These are phyloP conservation scores for Aurelia sp. DNA, from an alignment of 30 jellyfish, hydroid and myxozoan species.

Conservation along the genomic window DNA sequence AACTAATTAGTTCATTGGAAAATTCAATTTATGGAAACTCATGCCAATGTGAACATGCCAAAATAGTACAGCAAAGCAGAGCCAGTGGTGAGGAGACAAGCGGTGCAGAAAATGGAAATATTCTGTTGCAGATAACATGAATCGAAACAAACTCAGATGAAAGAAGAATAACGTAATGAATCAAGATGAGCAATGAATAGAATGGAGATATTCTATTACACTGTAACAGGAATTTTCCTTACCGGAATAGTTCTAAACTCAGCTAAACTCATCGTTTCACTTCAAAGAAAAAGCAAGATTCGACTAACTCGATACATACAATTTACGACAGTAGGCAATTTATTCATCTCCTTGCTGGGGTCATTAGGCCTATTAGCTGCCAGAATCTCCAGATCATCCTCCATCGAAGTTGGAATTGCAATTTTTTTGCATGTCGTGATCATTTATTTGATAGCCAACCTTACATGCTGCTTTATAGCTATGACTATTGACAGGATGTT, in stretches of 20 bases:
- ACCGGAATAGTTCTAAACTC: slow-evolving; percentile 7
- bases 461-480: slow-evolving; percentile 5
- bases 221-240: not conserved
- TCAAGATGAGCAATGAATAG: slow-evolving; percentile 2
- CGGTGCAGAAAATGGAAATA: not conserved
- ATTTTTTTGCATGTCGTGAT: slow-evolving; percentile 2
- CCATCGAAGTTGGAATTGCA: slow-evolving; percentile 8
- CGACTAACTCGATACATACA: slow-evolving; percentile 10
- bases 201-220: not conserved
- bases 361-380: slow-evolving; percentile 40
- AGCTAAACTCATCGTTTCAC: slow-evolving; percentile 10
- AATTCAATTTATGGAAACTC: too few species aligned
- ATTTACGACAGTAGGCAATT: slow-evolving; percentile 1
- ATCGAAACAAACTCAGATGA: too few species aligned
- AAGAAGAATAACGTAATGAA: not conserved
- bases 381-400: slow-evolving; percentile 19
- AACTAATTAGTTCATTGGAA: too few species aligned
- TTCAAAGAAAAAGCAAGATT: slow-evolving; percentile 1
- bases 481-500: not conserved
- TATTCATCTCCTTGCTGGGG: slow-evolving; percentile 2
- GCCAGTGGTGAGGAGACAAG: too few species aligned
- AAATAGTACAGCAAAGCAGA: too few species aligned
- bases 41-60: too few species aligned
- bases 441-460: slow-evolving; percentile 10
- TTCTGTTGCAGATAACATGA: not conserved